Percentiles rank a stretch among this genome's conserved stretches.
Conservation (phyloP, 1,140 invertebrate genomes). For the Telenomus remus region DNA sequence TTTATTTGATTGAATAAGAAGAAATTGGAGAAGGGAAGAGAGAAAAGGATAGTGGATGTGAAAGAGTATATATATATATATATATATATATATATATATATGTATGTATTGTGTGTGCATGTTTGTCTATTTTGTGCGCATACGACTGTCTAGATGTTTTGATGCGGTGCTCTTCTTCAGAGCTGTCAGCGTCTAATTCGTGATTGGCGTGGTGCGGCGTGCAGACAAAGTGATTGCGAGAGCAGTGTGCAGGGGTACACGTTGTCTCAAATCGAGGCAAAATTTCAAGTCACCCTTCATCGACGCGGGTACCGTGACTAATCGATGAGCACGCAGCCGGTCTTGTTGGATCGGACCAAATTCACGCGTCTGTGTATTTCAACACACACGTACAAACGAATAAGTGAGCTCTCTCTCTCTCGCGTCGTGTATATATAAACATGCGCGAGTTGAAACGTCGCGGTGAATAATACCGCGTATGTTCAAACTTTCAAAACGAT, state of each 20-base stretch:
- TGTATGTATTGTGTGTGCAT: too few species aligned
- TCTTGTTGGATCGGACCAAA: constrained; percentile 65
- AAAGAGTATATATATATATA: too few species aligned
- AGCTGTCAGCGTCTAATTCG: constrained; percentile 58
- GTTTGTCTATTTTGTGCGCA: constrained; percentile 35
- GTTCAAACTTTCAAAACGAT: constrained; percentile 30
- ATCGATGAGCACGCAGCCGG: constrained; percentile 73
- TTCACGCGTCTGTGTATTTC: constrained; percentile 47
- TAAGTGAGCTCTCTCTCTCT: constrained; percentile 17
- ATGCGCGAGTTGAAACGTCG: constrained; percentile 41
- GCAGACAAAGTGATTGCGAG: constrained; percentile 59
- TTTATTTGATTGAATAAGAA: too few species aligned
- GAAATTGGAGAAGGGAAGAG: too few species aligned
- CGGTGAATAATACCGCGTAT: too few species aligned
- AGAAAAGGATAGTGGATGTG: too few species aligned
- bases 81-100: too few species aligned
- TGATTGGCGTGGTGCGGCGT: constrained; percentile 57
- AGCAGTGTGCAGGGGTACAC: constrained; percentile 57
- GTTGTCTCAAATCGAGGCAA: constrained; percentile 48
- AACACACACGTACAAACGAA: constrained; percentile 4
- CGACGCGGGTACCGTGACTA: constrained; percentile 71
- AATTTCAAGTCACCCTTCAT: constrained; percentile 72
- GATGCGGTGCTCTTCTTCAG: constrained; percentile 51
- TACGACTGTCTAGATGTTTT: constrained; percentile 53
- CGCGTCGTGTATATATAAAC: constrained; percentile 23